Conservation (phyloP, 92 coral and sea anemone genomes). For the Ricordea florida region DNA sequence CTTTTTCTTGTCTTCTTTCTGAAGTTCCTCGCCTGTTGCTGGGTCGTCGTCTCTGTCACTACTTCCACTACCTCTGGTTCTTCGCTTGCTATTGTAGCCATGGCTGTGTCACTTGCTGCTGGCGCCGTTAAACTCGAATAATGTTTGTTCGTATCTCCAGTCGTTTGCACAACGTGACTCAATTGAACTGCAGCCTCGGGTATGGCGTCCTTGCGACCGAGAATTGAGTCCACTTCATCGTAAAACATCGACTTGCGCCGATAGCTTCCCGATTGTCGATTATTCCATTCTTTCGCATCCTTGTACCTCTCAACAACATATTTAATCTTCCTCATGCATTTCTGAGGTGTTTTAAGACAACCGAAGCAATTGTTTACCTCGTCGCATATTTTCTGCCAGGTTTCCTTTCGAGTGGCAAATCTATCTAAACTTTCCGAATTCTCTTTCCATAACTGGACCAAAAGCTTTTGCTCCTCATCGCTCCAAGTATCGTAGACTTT, state of each 20-base stretch:
- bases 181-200: no score
- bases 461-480: conserved; percentile 28
- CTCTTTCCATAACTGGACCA: conserved; percentile 40
- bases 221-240: conserved; percentile 39
- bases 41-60: no score
- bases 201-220: no score
- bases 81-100: no score
- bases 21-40: no score
- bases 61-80: no score
- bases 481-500: conserved; percentile 21
- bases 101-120: no score
- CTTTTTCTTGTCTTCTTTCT: no score
- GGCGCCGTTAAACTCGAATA: no score
- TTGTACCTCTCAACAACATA: conserved; percentile 31
- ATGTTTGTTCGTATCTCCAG: no score
- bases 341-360: conserved; percentile 17
- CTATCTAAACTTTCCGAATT: conserved; percentile 42
- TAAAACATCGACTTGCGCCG: conserved; percentile 14
- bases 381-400: conserved; percentile 23
- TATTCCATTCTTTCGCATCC: conserved; percentile 45
- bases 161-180: no score
- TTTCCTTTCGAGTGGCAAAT: conserved; percentile 28
- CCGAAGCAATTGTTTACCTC: conserved; percentile 6
- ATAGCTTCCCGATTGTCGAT: conserved; percentile 36
- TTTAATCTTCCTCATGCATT: conserved; percentile 42